A percentile compares a stretch with the other conserved stretches of the same genome.
These are phyloP conservation scores for Cnemophilus loriae DNA, from an alignment of 2,113 vertebrate genomes.

Conservation along the genomic window DNA sequence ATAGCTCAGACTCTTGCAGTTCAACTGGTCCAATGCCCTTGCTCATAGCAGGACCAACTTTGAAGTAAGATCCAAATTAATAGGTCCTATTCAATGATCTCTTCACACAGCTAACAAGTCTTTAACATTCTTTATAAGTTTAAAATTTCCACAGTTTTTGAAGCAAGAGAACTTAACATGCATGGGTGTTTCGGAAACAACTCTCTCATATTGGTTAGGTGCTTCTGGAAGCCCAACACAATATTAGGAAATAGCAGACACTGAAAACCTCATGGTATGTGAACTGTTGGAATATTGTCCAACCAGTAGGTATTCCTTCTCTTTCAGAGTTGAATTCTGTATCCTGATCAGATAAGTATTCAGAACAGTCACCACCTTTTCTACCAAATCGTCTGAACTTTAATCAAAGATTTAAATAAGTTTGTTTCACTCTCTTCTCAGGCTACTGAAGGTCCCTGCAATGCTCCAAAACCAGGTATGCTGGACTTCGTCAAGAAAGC, in stretches of 20 bases:
- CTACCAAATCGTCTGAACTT: not conserved
- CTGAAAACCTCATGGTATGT: not conserved
- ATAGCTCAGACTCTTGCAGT: not conserved
- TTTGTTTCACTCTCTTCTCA: constrained; percentile 39
- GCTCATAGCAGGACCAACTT: not conserved
- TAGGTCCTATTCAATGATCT: not conserved
- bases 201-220: not conserved
- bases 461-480: constrained; percentile 82
- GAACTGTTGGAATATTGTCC: not conserved
- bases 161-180: not conserved
- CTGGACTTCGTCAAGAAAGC: constrained; percentile 89
- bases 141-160: not conserved
- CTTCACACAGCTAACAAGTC: not conserved
- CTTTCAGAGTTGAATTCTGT: not conserved
- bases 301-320: not conserved
- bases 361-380: not conserved
- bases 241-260: not conserved
- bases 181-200: not conserved
- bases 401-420: not conserved
- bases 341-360: not conserved
- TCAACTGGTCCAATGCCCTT: not conserved
- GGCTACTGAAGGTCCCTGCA: constrained; percentile 88
- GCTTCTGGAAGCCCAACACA: not conserved
- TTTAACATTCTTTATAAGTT: not conserved
- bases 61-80: not conserved